Conservation (phyloP, 1,140 invertebrate species). For the Brachionus koreanus region DNA sequence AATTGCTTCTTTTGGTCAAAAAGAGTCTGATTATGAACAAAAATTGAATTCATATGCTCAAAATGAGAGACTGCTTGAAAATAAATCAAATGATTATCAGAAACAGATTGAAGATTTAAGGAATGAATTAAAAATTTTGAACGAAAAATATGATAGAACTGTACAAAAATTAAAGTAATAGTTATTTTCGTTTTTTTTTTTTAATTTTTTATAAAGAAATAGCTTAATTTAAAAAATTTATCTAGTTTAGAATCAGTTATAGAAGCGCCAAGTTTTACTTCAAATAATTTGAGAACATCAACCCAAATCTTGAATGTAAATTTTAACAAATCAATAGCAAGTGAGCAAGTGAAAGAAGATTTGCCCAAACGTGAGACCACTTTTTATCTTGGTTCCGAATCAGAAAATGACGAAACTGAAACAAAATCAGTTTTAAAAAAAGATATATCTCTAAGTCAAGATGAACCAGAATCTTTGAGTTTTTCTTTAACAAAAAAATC, state of each 20-base stretch:
- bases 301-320: constrained; percentile 17
- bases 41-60: neutral
- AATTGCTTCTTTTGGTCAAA: neutral
- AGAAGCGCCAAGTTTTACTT: neutral
- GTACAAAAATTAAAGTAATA: neutral
- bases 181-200: too few species aligned
- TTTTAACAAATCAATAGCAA: neutral
- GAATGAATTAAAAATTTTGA: neutral
- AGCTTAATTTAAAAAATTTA: neutral
- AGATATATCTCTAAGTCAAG: neutral
- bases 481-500: neutral
- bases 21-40: neutral
- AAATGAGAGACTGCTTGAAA: neutral
- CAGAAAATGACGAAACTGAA: neutral
- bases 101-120: constrained; percentile 11
- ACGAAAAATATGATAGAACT: neutral
- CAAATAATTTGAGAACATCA: neutral
- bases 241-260: neutral
- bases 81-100: neutral
- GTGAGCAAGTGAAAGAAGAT: neutral
- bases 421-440: neutral
- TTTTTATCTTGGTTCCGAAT: neutral
- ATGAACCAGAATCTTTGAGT: neutral
- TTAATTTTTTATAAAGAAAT: neutral
- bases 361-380: neutral